phyloP scores from a whole-genome alignment of 2,888 invertebrate species.

The Deilephila elpenor region DNA sequence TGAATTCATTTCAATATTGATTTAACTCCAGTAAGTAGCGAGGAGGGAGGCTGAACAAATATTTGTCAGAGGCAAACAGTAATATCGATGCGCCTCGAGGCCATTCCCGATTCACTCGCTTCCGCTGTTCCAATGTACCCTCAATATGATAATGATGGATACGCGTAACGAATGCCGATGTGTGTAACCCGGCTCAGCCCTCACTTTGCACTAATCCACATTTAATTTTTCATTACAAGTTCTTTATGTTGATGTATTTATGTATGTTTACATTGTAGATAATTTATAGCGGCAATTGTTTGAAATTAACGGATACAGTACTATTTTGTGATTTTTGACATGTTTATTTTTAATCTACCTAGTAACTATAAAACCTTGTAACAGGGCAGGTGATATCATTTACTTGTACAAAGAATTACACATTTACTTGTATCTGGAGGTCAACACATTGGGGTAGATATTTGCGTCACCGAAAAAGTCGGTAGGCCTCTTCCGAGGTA shows the following conservation, averaged over 20 bases:
- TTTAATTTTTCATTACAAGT: constrained; percentile 45
- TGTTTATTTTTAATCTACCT: no score
- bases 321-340: no score
- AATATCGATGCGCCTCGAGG: constrained; percentile 78
- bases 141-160: constrained; percentile 78
- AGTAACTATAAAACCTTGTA: no score
- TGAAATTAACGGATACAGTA: no score
- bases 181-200: constrained; percentile 59
- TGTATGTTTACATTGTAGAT: neutral
- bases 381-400: no score
- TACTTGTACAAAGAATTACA: no score
- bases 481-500: no score
- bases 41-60: constrained; percentile 65
- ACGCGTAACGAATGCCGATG: constrained; percentile 67
- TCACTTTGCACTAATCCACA: constrained; percentile 58
- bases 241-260: neutral
- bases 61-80: constrained; percentile 77
- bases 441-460: no score
- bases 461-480: neutral
- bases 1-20: constrained; percentile 83
- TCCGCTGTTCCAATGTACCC: constrained; percentile 56
- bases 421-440: no score
- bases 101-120: constrained; percentile 56
- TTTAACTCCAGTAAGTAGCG: constrained; percentile 82
- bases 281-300: no score